Conservation (phyloP, 1,140 invertebrate species). For the Periplaneta americana region DNA sequence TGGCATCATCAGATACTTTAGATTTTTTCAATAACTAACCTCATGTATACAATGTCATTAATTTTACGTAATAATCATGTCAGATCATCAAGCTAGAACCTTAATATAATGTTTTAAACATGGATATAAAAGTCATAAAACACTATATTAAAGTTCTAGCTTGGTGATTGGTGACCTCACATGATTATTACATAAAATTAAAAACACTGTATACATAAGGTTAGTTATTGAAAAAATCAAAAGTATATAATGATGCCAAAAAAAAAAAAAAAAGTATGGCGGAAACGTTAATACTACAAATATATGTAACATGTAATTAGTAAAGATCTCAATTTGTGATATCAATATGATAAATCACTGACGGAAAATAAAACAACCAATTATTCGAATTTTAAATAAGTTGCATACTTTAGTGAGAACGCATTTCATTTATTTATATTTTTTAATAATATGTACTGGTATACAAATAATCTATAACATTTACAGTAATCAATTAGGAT, state of each 20-base stretch:
- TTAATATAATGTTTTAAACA: no score
- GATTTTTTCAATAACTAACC: not conserved
- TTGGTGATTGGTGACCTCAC: no score
- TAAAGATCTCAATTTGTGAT: no score
- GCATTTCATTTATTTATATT: not conserved
- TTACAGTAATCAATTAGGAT: not conserved
- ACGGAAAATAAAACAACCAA: not conserved
- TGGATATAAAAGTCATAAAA: no score
- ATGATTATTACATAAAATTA: no score
- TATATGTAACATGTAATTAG: no score
- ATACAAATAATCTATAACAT: not conserved
- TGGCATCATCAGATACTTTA: not conserved
- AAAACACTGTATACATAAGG: no score
- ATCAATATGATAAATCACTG: no score
- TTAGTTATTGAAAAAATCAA: not conserved
- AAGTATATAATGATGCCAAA: not conserved
- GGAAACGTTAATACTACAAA: not conserved
- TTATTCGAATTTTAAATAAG: not conserved
- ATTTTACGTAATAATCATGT: no score
- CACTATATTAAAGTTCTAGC: no score
- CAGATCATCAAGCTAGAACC: no score
- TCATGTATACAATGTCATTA: no score
- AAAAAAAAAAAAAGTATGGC: not conserved
- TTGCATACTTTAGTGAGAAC: not conserved
- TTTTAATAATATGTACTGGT: not conserved